These are phyloP conservation scores for Magallana ariakensis DNA, from an alignment of 1,140 invertebrate species.

Conservation along the genomic window DNA sequence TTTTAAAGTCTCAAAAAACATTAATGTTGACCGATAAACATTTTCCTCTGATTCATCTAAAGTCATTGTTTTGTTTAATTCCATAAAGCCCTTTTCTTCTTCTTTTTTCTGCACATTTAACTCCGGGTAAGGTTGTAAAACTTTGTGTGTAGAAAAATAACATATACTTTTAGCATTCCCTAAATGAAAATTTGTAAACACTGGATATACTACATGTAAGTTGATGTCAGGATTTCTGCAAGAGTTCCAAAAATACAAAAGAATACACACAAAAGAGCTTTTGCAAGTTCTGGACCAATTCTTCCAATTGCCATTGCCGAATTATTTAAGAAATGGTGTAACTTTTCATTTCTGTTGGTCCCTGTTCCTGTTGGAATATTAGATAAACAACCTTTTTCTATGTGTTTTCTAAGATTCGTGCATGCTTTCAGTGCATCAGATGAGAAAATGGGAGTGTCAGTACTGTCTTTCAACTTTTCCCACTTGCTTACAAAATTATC, in stretches of 20 bases:
- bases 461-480: too few relatives aligned
- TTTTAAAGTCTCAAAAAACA: neutral
- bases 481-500: too few relatives aligned
- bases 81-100: neutral
- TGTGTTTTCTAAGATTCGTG: neutral
- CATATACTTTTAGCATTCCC: neutral
- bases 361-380: too few relatives aligned
- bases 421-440: neutral
- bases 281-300: too few relatives aligned
- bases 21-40: neutral
- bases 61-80: neutral
- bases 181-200: neutral
- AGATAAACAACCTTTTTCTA: neutral
- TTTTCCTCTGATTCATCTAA: neutral
- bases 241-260: too few relatives aligned
- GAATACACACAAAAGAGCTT: too few relatives aligned
- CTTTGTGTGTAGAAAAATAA: neutral
- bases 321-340: too few relatives aligned
- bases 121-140: neutral
- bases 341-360: too few relatives aligned
- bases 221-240: too few relatives aligned
- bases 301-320: too few relatives aligned
- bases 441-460: too few relatives aligned
- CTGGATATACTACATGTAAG: too few relatives aligned
- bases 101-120: neutral